These are phyloP conservation scores for Halichoeres trimaculatus DNA, from an alignment of 2,113 vertebrate species.

Conservation along the genomic window DNA sequence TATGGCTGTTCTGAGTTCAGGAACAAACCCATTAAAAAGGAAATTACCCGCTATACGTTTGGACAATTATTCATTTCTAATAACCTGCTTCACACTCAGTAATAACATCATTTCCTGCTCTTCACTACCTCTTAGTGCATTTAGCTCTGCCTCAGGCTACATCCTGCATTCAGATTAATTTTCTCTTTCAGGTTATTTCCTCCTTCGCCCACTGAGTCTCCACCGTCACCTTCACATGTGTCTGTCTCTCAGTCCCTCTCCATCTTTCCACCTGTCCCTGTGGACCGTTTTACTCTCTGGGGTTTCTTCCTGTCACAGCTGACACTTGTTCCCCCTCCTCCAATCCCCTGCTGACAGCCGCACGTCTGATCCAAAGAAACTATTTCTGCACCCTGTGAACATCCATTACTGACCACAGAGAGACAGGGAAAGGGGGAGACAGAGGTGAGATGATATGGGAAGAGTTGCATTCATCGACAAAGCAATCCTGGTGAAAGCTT, in stretches of 20 bases:
- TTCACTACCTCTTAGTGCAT: constrained; percentile 60
- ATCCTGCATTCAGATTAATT: constrained; percentile 58
- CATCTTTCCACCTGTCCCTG: background rate
- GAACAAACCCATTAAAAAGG: constrained; percentile 37
- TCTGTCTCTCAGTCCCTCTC: constrained; percentile 15
- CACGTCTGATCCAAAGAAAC: constrained; percentile 41
- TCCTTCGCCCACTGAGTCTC: background rate
- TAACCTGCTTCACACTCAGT: constrained; percentile 57
- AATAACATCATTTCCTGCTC: constrained; percentile 59
- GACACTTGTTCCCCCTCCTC: constrained; percentile 19
- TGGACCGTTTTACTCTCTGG: background rate
- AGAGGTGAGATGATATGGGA: background rate
- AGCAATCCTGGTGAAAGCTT: constrained; percentile 16
- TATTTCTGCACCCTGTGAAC: constrained; percentile 48
- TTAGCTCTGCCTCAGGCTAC: constrained; percentile 56
- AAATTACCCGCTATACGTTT: constrained; percentile 39
- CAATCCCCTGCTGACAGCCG: constrained; percentile 55
- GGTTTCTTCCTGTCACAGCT: constrained; percentile 28
- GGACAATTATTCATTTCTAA: constrained; percentile 68
- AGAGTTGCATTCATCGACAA: background rate
- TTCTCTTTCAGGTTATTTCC: constrained; percentile 48
- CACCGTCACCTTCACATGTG: constrained; percentile 4
- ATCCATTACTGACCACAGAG: constrained; percentile 50
- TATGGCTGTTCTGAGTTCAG: background rate
- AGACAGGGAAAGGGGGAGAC: background rate